Evolutionary conservation across 23 tunicate species (phyloP).

Genomic region (Aplidium turbinatum): DNA sequence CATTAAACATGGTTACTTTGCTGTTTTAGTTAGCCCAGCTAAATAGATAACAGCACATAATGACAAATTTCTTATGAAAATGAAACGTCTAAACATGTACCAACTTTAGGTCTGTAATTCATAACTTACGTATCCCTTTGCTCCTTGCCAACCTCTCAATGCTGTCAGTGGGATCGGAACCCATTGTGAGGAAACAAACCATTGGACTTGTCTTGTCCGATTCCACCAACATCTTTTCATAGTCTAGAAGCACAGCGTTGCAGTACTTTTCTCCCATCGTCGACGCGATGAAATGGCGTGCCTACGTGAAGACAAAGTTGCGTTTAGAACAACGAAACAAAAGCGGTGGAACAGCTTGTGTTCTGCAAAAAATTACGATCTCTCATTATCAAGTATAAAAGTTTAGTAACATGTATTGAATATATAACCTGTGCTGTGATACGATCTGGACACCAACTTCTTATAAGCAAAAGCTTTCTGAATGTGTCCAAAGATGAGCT

Average conservation of each 20-base stretch:
- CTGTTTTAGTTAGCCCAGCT: too few relatives aligned
- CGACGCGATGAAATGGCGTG: constrained; percentile 90
- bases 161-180: constrained; percentile 98
- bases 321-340: too few relatives aligned
- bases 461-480: constrained; percentile 85
- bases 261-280: constrained; percentile 92
- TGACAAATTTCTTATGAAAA: too few relatives aligned
- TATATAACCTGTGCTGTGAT: constrained; percentile 88
- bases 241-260: constrained; percentile 92
- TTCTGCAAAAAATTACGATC: too few relatives aligned
- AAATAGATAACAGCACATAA: too few relatives aligned
- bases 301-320: too few relatives aligned
- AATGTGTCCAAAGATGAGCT: constrained; percentile 92
- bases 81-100: too few relatives aligned
- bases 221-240: constrained; percentile 90
- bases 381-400: too few relatives aligned
- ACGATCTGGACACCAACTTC: constrained; percentile 98
- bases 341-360: too few relatives aligned
- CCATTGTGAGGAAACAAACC: constrained; percentile 98
- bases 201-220: constrained; percentile 81
- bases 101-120: neutral
- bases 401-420: too few relatives aligned
- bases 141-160: constrained; percentile 94
- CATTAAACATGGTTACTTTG: too few relatives aligned
- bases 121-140: constrained; percentile 88